phyloP scores from a whole-genome alignment of 2,113 vertebrate species.

The Muntiacus muntjak region DNA sequence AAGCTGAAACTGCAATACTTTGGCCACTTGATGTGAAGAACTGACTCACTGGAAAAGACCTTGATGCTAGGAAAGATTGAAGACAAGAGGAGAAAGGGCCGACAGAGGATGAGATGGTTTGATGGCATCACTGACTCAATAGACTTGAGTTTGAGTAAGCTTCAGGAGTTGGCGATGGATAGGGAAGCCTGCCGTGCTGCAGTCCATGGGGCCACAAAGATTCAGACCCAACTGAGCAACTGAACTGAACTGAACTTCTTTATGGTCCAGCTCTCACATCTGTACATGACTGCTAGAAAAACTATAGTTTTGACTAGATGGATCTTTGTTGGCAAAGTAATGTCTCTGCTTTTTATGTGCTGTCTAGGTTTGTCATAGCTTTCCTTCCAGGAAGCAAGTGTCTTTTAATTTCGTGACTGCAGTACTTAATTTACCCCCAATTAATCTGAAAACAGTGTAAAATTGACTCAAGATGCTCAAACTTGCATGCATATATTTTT shows the following conservation, averaged over 20 bases:
- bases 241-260: background rate
- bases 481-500: background rate
- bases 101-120: background rate
- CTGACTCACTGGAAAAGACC: background rate
- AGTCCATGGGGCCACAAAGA: background rate
- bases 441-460: background rate
- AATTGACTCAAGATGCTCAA: background rate
- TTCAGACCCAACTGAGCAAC: background rate
- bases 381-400: background rate
- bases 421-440: conserved; percentile 3
- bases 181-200: background rate
- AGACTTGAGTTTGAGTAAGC: background rate
- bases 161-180: background rate
- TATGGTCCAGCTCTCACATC: background rate
- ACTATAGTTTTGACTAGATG: background rate
- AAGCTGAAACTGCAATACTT: background rate
- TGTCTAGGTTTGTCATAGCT: background rate
- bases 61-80: background rate
- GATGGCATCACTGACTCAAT: background rate
- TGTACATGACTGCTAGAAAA: background rate
- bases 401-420: background rate
- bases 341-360: background rate
- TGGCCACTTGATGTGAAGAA: fast-evolving
- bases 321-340: background rate
- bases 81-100: background rate